Evolutionary conservation across 2,888 invertebrate species (phyloP), one percentile per base, ranked within the genome.

Genomic region (Eretmocerus hayati): DNA sequence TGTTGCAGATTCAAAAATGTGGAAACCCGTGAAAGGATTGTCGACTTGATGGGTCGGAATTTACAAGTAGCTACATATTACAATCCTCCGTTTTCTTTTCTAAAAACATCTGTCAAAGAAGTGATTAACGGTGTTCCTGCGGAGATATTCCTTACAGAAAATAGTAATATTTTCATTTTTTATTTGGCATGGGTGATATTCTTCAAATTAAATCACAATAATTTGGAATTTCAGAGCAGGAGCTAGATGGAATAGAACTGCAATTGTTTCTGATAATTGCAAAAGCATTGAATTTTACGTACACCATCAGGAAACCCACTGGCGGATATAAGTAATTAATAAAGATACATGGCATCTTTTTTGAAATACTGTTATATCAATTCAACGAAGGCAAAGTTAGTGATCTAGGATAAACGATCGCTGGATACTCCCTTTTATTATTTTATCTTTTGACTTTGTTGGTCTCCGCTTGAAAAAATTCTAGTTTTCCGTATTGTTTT

Each of bases 191-290:
- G 26, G 11, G 26, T 26, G 6, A 9, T 26, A 26, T 26, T 6
- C 11, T 26, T 11, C 1, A 26, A 26, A 26, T 26, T 30, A 30
- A 30, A 30, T 36, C 19, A 46, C 21, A 40, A 42, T 42, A 26
- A 18, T 16, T 9, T 21, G n/a, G 36, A 32, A 33, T 48, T 46
- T 20, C 5, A 64, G 66, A 60, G 22, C 5, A n/a, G 1, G 66
- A 66, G 48, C 50, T 55, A 20, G 67, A 69, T 23, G 69, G 69
- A n/a, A 54, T 67, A 31, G 69, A 69, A 37, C 18, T 62, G 21
- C 52, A 59, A 31, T 38, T 69, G 31, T 65, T 69, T 46, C 16
- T 62, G 39, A 39, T 64, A 11, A 56, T 69, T 11, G 65, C 69
- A 4, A 57, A 66, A 18, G 56, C 56, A 38, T 40, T 69, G 21